Base-by-base conservation (phyloP, 2,888 invertebrate species). In the Drosophila austrosaltans region DNA sequence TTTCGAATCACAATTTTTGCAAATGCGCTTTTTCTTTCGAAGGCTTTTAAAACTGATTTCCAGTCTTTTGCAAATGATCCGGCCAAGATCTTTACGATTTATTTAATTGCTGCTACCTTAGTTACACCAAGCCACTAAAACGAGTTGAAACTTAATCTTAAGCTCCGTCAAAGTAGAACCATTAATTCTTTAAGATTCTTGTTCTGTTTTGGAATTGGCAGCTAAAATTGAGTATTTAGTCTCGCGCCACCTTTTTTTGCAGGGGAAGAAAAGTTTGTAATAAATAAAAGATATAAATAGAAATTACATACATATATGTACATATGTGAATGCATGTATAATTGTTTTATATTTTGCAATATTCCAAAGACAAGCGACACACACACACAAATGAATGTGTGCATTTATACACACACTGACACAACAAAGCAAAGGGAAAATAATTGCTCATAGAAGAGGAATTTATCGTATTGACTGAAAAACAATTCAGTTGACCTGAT, bases 241-340 rank as follows among this genome's bases (percentile, higher is more conserved):
- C 12, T 40, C 39, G n/a, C 16, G 39, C 39, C 39, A 39, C 12
- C 39, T 39, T 12, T 36, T 8, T 36, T n/a, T n/a, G 40, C 40
- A 40, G n/a, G n/a, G 2, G 3, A 40, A n/a, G n/a, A 5, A 3
- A n/a, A 3, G n/a, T 40, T 3, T n/a, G 40, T 40, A 40, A 40
- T 40, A 40, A 40, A n/a, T 40, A 40, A 40, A 40, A 4, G 3
- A n/a, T 56, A 54, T 30, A 16, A 30, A 54, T 30, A 54, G 54
- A 54, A 28, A 32, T 28, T 16, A 10, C 10, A 32, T 16, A 30
- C 30, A 1, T 53, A 25, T 2, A 1, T 53, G 12, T 2, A 4
- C 4, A 8, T n/a, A 54, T 12, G 12, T 40, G 3, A n/a, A 40
- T 8, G 7, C 5, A 10, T 25, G 30, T 30, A n/a, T 53, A 53